Evolutionary conservation across 2,113 vertebrate genomes (phyloP).

Genomic region (Notothenia rossii): DNA sequence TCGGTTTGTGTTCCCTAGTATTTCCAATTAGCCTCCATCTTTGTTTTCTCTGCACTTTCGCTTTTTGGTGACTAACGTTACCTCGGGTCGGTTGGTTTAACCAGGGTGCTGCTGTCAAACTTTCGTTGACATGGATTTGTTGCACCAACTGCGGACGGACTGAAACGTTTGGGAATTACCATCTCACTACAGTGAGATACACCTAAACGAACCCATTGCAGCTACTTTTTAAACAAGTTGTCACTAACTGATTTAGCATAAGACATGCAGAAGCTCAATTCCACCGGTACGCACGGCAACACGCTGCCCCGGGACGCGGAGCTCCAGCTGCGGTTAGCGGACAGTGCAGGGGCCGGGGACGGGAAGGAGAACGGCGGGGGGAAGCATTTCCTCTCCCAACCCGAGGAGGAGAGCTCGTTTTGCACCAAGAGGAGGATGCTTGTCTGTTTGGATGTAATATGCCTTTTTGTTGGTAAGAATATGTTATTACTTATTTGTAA

Average conservation of each 20-base stretch:
- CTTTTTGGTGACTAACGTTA: conserved; percentile 9
- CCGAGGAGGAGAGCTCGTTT: conserved; percentile 59
- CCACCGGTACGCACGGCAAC: conserved; percentile 60
- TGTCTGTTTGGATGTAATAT: conserved; percentile 84
- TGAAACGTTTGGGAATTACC: conserved; percentile 47
- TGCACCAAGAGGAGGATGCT: conserved; percentile 84
- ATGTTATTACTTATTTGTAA: neutral
- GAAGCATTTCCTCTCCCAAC: conserved; percentile 63
- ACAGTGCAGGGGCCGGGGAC: conserved; percentile 74
- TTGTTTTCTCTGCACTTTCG: neutral
- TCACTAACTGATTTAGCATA: neutral
- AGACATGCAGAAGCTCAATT: conserved; percentile 82
- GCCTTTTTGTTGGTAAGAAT: conserved; percentile 83
- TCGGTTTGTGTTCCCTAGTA: neutral
- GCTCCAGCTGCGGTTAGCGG: conserved; percentile 80
- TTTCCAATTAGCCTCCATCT: neutral
- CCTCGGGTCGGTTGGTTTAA: conserved; percentile 2
- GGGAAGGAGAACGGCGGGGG: conserved; percentile 81
- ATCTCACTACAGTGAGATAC: neutral
- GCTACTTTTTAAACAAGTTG: conserved; percentile 9
- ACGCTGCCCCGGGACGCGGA: conserved; percentile 79
- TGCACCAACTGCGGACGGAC: conserved; percentile 57
- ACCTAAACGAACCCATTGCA: neutral
- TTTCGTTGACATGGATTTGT: conserved; percentile 67
- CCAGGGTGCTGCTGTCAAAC: conserved; percentile 67